These are phyloP conservation scores for Tapirus indicus DNA, from an alignment of 2,797 vertebrate species.

Conservation along the genomic window DNA sequence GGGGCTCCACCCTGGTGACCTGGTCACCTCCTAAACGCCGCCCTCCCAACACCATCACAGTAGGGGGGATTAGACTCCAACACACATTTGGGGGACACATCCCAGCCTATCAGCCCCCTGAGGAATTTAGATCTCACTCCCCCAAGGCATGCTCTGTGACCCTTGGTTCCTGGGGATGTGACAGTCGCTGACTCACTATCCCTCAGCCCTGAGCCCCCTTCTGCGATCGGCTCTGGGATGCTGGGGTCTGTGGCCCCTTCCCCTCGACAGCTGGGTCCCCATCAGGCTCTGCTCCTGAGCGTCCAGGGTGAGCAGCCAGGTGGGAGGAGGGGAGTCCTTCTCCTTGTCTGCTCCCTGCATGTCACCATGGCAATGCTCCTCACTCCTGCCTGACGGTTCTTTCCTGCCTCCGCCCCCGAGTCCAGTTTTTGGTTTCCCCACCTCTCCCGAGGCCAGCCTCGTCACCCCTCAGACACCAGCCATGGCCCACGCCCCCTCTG, in stretches of 20 bases:
- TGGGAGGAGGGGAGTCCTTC: rapidly evolving
- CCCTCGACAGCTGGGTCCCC: neutral
- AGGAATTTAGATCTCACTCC: neutral
- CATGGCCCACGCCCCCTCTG: neutral
- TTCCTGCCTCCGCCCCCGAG: neutral
- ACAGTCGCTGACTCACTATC: neutral
- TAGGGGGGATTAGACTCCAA: neutral
- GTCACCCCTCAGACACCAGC: neutral
- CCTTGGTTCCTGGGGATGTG: neutral
- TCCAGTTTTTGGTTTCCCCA: neutral
- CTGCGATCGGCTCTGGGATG: neutral
- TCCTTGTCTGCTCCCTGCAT: no score
- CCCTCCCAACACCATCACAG: neutral
- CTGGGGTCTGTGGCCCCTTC: neutral
- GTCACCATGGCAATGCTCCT: neutral
- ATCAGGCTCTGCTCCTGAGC: neutral
- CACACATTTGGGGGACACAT: neutral
- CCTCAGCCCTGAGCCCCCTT: neutral
- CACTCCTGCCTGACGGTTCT: neutral
- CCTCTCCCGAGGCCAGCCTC: neutral
- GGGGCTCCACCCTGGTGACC: rapidly evolving
- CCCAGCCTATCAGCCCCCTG: neutral
- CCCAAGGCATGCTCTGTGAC: neutral
- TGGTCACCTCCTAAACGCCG: no score
- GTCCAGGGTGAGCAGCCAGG: neutral